Evolutionary conservation across 2,113 vertebrate species (phyloP).

Genomic region (Falco punctatus): DNA sequence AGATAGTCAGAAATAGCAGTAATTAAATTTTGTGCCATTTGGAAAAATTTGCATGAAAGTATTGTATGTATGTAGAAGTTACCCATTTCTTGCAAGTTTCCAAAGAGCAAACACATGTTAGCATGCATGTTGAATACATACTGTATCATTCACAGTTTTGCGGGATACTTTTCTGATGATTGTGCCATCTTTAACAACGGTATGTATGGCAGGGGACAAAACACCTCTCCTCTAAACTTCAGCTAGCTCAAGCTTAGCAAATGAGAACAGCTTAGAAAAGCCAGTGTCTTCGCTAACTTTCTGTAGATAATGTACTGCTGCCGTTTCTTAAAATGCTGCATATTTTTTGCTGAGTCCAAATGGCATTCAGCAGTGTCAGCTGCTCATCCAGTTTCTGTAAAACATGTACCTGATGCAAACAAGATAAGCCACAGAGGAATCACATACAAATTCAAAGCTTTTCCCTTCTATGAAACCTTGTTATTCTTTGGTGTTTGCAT

Average conservation of each 20-base stretch:
- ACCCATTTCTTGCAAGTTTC: background rate
- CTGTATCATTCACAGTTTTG: background rate
- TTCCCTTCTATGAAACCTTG: background rate
- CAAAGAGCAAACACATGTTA: background rate
- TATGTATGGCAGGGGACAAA: background rate
- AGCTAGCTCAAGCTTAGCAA: background rate
- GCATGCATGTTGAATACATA: accelerated
- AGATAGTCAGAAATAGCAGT: background rate
- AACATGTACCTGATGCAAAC: background rate
- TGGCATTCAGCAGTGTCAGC: background rate
- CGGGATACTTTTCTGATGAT: background rate
- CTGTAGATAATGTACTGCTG: background rate
- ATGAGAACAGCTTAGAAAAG: background rate
- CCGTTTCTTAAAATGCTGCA: background rate
- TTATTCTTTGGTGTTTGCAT: background rate
- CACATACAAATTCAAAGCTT: background rate
- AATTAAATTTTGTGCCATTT: background rate
- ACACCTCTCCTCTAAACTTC: background rate
- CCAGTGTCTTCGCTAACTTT: background rate
- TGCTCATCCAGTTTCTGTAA: background rate
- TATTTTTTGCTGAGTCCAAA: background rate
- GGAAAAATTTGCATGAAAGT: background rate
- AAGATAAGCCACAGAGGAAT: background rate
- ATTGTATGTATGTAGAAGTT: background rate
- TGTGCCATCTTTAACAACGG: background rate